Base-by-base conservation (phyloP, 2,113 vertebrate genomes). In the Pseudonaja textilis region DNA sequence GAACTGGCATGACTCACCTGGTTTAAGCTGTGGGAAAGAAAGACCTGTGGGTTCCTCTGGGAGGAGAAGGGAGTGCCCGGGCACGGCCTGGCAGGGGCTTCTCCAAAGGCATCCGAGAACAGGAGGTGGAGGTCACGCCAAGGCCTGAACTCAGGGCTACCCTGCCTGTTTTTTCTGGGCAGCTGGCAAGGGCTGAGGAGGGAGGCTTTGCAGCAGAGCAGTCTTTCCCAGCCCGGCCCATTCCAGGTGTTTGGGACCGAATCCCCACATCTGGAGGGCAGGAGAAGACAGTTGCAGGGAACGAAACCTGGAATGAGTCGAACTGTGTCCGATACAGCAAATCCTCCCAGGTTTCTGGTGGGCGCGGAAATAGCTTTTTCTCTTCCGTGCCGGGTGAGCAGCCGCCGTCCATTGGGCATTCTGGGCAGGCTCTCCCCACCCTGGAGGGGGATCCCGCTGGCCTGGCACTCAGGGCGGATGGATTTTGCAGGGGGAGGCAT, bases 401-500 rank as follows among this genome's bases (percentile, higher is more conserved):
- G 14, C 16, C 2, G 2, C n/a, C n/a, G 2, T 2, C 16, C 14
- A 20, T 1, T 14, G 5, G 16, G 34, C 34, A 39, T 8, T 18
- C 69, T 16, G 18, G 69, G 34, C 16, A 18, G 34, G n/a, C 16
- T 34, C 14, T 16, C 11, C 29, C n/a, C 14, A 2, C 16, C 2
- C 34, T 1, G 6, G 69, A 39, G 16, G 69, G 64, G 69, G 16
- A 34, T 81, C 69, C 5, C 18, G 0, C 69, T 2, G 6, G 34
- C 69, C 69, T 8, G 34, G 69, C 16, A 39, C 69, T 81, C 69
- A 81, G 1, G n/a, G 22, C 29, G 0, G 23, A 4, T 57, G 56
- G 52, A 0, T 20, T 85, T 22, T 0, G 0, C 94, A 99, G 98
- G 98, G 87, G 96, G 97, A 0, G 98, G 98, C 47, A 98, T 99